These are phyloP conservation scores for Periophthalmodon schlosseri DNA, from an alignment of 2,113 vertebrate genomes.

Conservation along the genomic window DNA sequence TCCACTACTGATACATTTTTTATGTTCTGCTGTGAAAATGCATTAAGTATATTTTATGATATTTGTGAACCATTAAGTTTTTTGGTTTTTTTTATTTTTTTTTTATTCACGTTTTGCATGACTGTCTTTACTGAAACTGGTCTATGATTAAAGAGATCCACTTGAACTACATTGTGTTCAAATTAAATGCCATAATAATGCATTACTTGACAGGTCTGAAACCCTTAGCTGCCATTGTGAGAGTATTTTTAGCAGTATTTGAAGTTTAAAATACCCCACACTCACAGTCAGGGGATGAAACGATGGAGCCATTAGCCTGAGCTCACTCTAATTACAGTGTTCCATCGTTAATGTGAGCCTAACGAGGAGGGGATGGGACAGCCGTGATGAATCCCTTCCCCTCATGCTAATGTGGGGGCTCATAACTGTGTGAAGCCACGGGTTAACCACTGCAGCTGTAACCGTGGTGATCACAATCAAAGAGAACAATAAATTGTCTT, in stretches of 20 bases:
- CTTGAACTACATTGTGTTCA: conserved; percentile 26
- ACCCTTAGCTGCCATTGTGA: conserved; percentile 12
- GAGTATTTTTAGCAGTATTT: conserved; percentile 68
- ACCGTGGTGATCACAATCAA: conserved; percentile 35
- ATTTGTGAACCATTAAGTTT: not conserved
- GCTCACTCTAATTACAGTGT: conserved; percentile 59
- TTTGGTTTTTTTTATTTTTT: not conserved
- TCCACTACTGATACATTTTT: not conserved
- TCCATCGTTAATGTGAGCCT: conserved; percentile 58
- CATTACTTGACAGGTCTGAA: conserved; percentile 35
- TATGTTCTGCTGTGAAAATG: not conserved
- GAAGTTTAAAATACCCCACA: conserved; percentile 55
- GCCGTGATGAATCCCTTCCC: conserved; percentile 45
- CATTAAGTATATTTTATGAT: not conserved
- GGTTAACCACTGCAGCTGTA: conserved; percentile 27
- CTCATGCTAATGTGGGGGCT: conserved; percentile 31
- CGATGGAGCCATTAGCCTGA: conserved; percentile 57
- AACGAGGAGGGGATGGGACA: conserved; percentile 45
- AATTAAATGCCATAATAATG: conserved; percentile 31
- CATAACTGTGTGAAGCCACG: conserved; percentile 30
- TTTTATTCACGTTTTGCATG: too few relatives aligned
- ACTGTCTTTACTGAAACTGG: not conserved
- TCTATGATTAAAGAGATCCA: conserved; percentile 19
- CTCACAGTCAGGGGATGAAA: conserved; percentile 54
- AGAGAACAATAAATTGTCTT: conserved; percentile 30